Conservation (phyloP, 2,797 vertebrate species). For the Phoeniculus purpureus region DNA sequence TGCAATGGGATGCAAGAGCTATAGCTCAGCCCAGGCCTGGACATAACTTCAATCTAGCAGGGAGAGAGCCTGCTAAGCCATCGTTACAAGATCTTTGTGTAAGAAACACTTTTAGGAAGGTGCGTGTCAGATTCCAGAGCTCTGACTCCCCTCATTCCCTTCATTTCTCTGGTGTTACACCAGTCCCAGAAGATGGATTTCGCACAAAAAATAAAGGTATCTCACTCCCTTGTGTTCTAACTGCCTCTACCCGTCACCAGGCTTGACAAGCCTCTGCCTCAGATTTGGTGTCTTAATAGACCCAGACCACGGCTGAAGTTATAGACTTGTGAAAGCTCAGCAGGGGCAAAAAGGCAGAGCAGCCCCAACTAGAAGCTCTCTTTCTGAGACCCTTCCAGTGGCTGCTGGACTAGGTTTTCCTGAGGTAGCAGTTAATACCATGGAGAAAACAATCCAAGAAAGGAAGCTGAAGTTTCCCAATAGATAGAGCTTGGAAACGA, state of each 20-base stretch:
- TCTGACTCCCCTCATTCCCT: neutral
- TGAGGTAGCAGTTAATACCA: neutral
- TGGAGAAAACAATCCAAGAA: neutral
- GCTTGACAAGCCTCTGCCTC: neutral
- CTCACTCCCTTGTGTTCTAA: neutral
- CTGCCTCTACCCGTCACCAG: neutral
- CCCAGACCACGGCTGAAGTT: neutral
- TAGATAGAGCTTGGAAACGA: neutral
- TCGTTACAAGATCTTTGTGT: neutral
- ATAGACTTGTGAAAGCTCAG: neutral
- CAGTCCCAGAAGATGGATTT: neutral
- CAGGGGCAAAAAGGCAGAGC: neutral
- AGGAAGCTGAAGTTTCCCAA: slow-evolving; percentile 12
- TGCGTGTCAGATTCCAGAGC: neutral
- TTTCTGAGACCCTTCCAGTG: neutral
- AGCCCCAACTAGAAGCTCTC: neutral
- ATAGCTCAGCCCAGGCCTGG: neutral
- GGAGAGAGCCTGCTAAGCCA: neutral
- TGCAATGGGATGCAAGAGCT: neutral
- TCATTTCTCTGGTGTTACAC: neutral
- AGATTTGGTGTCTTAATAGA: neutral
- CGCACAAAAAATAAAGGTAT: neutral
- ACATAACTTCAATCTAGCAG: neutral
- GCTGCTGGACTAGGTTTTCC: neutral
- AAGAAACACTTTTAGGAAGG: neutral